These are phyloP conservation scores for Potamarius usumacintae DNA, from an alignment of 2,113 vertebrate species.

Conservation along the genomic window DNA sequence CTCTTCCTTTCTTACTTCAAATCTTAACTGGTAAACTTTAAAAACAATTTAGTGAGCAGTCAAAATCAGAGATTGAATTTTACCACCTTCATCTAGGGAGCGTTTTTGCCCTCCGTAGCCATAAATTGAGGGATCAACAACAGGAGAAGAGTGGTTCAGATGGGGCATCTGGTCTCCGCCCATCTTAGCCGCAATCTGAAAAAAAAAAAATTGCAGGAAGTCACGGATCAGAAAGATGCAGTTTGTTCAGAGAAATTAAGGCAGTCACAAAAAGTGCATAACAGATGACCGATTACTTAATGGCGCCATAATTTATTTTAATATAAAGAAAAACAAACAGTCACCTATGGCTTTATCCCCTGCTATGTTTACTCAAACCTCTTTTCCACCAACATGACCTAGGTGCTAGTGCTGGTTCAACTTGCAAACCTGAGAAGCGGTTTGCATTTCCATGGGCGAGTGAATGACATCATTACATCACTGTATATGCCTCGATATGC, in stretches of 20 bases:
- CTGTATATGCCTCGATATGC: no score
- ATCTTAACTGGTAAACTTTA: background rate
- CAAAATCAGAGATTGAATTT: constrained; percentile 43
- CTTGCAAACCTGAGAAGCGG: no score
- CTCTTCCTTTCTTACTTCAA: background rate
- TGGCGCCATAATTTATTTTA: no score
- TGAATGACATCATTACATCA: no score
- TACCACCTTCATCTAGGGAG: constrained; percentile 93
- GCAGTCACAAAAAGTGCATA: background rate
- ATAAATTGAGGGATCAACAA: constrained; percentile 88
- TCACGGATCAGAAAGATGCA: background rate
- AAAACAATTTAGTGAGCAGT: background rate
- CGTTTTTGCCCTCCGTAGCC: constrained; percentile 91
- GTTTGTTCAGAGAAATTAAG: background rate
- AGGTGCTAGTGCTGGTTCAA: no score
- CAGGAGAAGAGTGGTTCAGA: constrained; percentile 89
- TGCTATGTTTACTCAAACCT: no score
- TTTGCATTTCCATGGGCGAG: no score
- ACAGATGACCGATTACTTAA: background rate
- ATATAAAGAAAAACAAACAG: background rate
- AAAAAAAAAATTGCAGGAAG: constrained; percentile 15
- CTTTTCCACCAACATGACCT: no score
- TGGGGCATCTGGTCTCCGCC: constrained; percentile 89
- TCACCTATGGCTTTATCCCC: no score
- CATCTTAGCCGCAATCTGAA: constrained; percentile 96